Percentiles rank a stretch among this genome's conserved stretches.
phyloP scores from a whole-genome alignment of 2,888 invertebrate genomes.

The Apamea monoglypha region DNA sequence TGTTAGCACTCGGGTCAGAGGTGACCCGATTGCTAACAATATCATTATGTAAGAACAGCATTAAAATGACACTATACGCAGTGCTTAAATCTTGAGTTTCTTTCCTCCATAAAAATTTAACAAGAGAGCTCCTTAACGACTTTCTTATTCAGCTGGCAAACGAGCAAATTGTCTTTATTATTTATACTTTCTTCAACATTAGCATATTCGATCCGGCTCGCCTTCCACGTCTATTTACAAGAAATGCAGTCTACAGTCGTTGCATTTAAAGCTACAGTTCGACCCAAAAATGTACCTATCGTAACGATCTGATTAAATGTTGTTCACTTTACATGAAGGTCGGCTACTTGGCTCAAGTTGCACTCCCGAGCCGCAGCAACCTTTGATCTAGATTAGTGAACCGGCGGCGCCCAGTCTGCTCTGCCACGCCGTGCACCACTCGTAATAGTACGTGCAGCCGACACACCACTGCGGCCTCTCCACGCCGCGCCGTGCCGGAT shows the following conservation, averaged over 20 bases:
- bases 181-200: constrained; percentile 43
- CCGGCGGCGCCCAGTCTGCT: constrained; percentile 56
- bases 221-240: constrained; percentile 20
- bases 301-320: constrained; percentile 46
- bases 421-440: constrained; percentile 50
- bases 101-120: constrained; percentile 2
- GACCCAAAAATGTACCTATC: constrained; percentile 11
- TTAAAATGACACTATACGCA: background rate
- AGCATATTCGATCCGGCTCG: constrained; percentile 39
- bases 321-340: constrained; percentile 50
- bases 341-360: constrained; percentile 66
- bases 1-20: too few species aligned
- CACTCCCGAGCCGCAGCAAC: constrained; percentile 55
- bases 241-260: constrained; percentile 31
- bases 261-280: constrained; percentile 9
- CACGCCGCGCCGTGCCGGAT: constrained; percentile 11
- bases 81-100: background rate
- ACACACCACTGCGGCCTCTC: constrained; percentile 19
- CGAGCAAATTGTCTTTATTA: constrained; percentile 39
- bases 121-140: background rate
- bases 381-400: constrained; percentile 65
- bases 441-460: constrained; percentile 37
- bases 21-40: constrained; percentile 17
- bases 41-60: background rate
- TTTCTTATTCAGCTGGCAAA: constrained; percentile 24